These are phyloP conservation scores for Chromoteleia sp. DNA, from an alignment of 2,888 invertebrate species.

Conservation along the genomic window DNA sequence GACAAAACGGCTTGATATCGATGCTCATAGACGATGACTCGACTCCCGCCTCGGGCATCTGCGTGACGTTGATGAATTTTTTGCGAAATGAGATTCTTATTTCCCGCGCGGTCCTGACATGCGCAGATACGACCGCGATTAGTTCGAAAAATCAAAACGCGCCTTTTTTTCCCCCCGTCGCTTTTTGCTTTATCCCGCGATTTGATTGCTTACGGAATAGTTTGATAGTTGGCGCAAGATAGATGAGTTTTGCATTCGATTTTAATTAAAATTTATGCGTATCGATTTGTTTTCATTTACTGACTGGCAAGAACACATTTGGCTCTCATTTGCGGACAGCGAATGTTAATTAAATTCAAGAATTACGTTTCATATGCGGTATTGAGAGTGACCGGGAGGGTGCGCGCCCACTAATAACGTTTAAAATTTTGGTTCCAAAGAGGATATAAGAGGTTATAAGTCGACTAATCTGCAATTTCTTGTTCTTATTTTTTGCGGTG, in stretches of 20 bases:
- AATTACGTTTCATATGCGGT: constrained; percentile 32
- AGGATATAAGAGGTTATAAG: no score
- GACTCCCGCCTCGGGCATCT: constrained; percentile 43
- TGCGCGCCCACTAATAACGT: constrained; percentile 25
- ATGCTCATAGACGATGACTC: constrained; percentile 66
- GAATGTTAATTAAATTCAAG: constrained; percentile 57
- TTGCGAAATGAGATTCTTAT: constrained; percentile 52
- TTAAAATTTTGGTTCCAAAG: constrained; percentile 49
- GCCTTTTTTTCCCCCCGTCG: not conserved
- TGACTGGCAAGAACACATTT: constrained; percentile 55
- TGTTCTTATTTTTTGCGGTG: no score
- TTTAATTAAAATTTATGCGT: constrained; percentile 61
- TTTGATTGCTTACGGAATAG: constrained; percentile 49
- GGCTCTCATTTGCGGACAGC: constrained; percentile 40
- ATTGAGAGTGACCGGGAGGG: constrained; percentile 1
- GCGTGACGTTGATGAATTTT: constrained; percentile 68
- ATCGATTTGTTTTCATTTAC: constrained; percentile 56
- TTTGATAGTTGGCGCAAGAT: constrained; percentile 58
- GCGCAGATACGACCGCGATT: constrained; percentile 47
- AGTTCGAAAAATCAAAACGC: constrained; percentile 40
- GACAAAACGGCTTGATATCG: constrained; percentile 67
- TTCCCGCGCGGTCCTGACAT: constrained; percentile 28
- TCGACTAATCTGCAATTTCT: no score
- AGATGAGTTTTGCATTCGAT: constrained; percentile 59
- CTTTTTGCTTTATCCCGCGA: constrained; percentile 17